Evolutionary conservation across 1,140 invertebrate genomes (phyloP).

Genomic region (Drosophila ficusphila): DNA sequence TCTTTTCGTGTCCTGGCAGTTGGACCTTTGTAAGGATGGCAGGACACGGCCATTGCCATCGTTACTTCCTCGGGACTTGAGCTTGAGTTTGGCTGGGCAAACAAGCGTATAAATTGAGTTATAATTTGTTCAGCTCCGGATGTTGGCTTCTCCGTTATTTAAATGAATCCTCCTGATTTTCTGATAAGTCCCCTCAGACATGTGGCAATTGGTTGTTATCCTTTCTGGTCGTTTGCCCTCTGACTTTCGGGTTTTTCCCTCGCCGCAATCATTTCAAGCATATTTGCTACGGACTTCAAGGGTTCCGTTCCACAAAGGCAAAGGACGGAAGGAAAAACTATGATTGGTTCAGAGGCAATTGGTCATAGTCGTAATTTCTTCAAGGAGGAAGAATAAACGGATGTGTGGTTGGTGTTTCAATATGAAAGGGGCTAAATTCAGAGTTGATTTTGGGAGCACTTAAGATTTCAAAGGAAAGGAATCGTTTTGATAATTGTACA

Average conservation of each 20-base stretch:
- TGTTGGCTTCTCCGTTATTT: slow-evolving; percentile 58
- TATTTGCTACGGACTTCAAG: slow-evolving; percentile 15
- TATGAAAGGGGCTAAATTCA: too few relatives aligned
- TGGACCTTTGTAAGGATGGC: slow-evolving; percentile 41
- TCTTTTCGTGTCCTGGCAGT: slow-evolving; percentile 37
- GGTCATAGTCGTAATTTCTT: slow-evolving; percentile 11
- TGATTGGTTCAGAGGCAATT: slow-evolving; percentile 19
- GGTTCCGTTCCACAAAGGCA: background rate
- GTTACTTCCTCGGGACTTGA: slow-evolving; percentile 43
- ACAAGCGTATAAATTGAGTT: slow-evolving; percentile 77
- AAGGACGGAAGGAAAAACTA: slow-evolving; percentile 6
- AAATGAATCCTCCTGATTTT: slow-evolving; percentile 55
- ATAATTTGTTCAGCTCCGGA: slow-evolving; percentile 56
- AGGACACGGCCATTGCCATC: slow-evolving; percentile 45
- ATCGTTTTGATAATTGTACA: slow-evolving; percentile 6
- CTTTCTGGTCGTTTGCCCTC: slow-evolving; percentile 17
- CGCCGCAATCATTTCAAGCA: slow-evolving; percentile 22
- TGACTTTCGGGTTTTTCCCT: slow-evolving; percentile 20
- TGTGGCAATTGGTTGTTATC: slow-evolving; percentile 61
- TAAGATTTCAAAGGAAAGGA: slow-evolving; percentile 2
- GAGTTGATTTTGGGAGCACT: slow-evolving; percentile 1
- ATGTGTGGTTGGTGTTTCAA: slow-evolving; percentile 5
- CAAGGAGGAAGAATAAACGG: slow-evolving; percentile 5
- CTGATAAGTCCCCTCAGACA: slow-evolving; percentile 26
- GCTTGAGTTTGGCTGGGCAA: slow-evolving; percentile 54